Percentiles rank a stretch among this genome's conserved stretches.
Evolutionary conservation across 2,888 invertebrate genomes (phyloP).

Genomic region (Bellardia pandia): DNA sequence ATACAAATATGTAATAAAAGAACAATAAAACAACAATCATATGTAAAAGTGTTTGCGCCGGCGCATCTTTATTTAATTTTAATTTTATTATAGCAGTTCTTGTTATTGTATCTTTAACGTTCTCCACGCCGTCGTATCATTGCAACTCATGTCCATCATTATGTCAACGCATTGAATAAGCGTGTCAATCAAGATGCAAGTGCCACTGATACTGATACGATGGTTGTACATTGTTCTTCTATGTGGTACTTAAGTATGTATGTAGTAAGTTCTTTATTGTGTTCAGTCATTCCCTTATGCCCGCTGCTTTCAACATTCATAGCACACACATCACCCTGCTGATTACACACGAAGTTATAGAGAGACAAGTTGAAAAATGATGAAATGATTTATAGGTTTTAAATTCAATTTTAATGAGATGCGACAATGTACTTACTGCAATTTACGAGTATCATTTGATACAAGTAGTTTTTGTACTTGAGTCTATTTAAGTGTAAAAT

Average conservation of each 20-base stretch:
- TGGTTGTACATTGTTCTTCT: conserved; percentile 53
- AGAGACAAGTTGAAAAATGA: conserved; percentile 52
- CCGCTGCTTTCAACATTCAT: neutral
- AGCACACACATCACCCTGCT: neutral
- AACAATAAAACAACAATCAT: conserved; percentile 11
- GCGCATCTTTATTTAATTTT: conserved; percentile 63
- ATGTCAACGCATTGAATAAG: conserved; percentile 84
- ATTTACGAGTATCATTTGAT: conserved; percentile 15
- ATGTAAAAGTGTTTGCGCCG: conserved; percentile 67
- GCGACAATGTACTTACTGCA: conserved; percentile 35
- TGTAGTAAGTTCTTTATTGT: conserved; percentile 34
- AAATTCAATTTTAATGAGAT: conserved; percentile 74
- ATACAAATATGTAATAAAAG: neutral
- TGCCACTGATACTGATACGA: conserved; percentile 79
- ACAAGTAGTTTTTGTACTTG: no score
- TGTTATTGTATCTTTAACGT: conserved; percentile 15
- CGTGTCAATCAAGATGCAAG: conserved; percentile 84
- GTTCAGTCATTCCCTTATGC: neutral
- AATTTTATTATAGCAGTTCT: conserved; percentile 22
- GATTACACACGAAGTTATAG: neutral
- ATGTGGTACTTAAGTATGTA: conserved; percentile 1
- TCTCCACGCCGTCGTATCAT: conserved; percentile 41
- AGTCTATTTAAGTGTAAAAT: neutral
- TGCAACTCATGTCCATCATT: conserved; percentile 82
- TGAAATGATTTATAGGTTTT: conserved; percentile 72